phyloP scores from a whole-genome alignment of 1,140 invertebrate genomes.

The Apis cerana region DNA sequence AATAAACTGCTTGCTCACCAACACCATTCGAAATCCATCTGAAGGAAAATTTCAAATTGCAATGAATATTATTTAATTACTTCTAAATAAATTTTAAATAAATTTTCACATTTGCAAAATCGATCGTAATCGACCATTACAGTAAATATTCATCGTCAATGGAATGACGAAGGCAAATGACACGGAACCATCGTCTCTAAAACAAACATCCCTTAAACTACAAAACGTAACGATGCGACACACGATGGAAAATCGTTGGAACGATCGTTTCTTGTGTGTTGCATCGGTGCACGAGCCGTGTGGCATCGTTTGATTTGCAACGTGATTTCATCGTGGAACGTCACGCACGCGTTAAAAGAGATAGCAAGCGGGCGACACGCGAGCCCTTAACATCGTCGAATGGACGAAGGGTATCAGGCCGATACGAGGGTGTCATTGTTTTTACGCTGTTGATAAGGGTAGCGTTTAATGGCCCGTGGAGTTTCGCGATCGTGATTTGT shows the following conservation, averaged over 20 bases:
- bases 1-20: too few species aligned
- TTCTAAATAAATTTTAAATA: too few species aligned
- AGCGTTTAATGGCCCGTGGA: constrained; percentile 54
- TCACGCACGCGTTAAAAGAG: constrained; percentile 70
- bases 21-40: too few species aligned
- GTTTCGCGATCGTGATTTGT: constrained; percentile 61
- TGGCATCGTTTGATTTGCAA: constrained; percentile 54
- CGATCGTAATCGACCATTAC: too few species aligned
- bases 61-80: too few species aligned
- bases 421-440: constrained; percentile 67
- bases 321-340: constrained; percentile 55
- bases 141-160: too few species aligned
- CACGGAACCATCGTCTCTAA: neutral
- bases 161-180: neutral
- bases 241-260: neutral
- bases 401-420: constrained; percentile 62
- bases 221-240: neutral
- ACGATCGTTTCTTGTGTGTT: constrained; percentile 7
- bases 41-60: too few species aligned
- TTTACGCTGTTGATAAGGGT: constrained; percentile 71
- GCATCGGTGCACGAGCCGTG: neutral
- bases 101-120: too few species aligned
- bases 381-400: constrained; percentile 63
- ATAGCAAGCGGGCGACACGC: constrained; percentile 62
- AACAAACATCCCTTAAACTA: neutral